Evolutionary conservation across 2,888 invertebrate genomes (phyloP), one percentile per base, ranked within the genome.

Genomic region (Melolontha melolontha): DNA sequence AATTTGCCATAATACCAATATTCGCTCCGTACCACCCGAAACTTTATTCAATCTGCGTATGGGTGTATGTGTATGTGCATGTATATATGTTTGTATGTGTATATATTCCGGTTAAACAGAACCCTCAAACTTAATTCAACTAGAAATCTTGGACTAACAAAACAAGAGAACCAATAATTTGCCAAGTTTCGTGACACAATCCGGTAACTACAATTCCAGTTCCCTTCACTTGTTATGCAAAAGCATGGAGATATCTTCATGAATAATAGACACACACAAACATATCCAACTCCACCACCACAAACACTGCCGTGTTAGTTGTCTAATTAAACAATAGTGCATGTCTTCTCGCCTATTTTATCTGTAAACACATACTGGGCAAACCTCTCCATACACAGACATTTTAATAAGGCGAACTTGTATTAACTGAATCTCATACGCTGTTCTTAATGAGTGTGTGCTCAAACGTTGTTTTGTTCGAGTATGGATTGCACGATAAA

Each of bases 291-390:
- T 8, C 44, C 44, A 47, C 17, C 14, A 17, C 14, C 8, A 14
- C 16, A 47, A 47, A 14, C 2, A 10, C 44, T 47, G 44, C 42
- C 62, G 44, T 62, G 62, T 62, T 62, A 62, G 62, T 47, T 62
- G 62, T 62, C 62, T 62, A 62, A 62, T 62, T 62, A 62, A 62
- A 62, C 62, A 62, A 44, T 62, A 16, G 42, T 42, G 44, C n/a
- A 62, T 47, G 62, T 62, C 62, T 42, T 42, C 29, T 14, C 44
- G 44, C 44, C 14, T 47, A 17, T 17, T 47, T 47, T 47, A 47
- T 47, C 44, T 8, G 16, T 17, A 14, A 47, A 14, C 44, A 47
- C 44, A 47, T 10, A 34, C 34, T 34, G 34, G 34, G 34, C 34
- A 6, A 34, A 34, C 6, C 6, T 34, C 10, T 10, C 6, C 34